These are phyloP conservation scores for Drosophila borealis DNA, from an alignment of 2,888 invertebrate species.

Conservation along the genomic window DNA sequence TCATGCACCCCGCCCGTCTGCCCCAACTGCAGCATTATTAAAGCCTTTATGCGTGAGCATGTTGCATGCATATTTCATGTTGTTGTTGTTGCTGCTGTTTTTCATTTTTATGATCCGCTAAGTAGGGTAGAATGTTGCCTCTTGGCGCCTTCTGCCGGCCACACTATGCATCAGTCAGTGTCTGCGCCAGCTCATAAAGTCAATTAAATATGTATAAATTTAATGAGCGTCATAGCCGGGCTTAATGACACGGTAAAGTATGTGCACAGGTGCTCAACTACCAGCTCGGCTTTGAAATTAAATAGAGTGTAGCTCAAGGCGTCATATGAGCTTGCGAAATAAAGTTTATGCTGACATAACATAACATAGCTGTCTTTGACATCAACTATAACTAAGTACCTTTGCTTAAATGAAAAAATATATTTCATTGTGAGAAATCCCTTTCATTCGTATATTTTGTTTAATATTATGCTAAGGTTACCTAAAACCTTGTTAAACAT, in stretches of 20 bases:
- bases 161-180: conserved; percentile 12
- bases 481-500: too few relatives aligned
- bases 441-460: too few relatives aligned
- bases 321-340: neutral
- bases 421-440: neutral
- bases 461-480: too few relatives aligned
- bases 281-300: conserved; percentile 2
- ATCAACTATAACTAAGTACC: too few relatives aligned
- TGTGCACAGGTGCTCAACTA: conserved; percentile 21
- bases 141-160: conserved; percentile 42
- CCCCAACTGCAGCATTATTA: conserved; percentile 62
- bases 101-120: conserved; percentile 66
- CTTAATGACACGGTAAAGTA: conserved; percentile 58
- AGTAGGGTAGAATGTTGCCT: conserved; percentile 66
- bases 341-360: too few relatives aligned
- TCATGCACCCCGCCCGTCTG: conserved; percentile 32
- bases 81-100: conserved; percentile 34
- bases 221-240: conserved; percentile 57
- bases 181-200: conserved; percentile 67
- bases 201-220: conserved; percentile 81
- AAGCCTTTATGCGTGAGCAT: conserved; percentile 72
- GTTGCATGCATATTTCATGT: conserved; percentile 35
- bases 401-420: too few relatives aligned
- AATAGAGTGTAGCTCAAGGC: conserved; percentile 7
- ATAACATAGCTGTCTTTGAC: too few relatives aligned